phyloP scores from a whole-genome alignment of 2,797 vertebrate species.

The Chelidonichthys spinosus region DNA sequence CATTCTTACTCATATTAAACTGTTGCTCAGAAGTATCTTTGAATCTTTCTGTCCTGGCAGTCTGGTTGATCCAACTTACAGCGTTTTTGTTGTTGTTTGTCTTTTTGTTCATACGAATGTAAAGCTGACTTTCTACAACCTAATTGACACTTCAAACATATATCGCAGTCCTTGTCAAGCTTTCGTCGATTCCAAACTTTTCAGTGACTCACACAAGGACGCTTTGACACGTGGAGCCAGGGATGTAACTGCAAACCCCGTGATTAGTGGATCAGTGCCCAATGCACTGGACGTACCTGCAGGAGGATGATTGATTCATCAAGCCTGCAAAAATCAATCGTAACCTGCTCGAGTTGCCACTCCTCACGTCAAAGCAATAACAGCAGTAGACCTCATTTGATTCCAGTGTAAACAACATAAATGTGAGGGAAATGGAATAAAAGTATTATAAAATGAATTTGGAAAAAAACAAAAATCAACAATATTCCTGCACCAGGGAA shows the following conservation, averaged over 20 bases:
- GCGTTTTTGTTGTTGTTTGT: neutral
- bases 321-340: constrained; percentile 68
- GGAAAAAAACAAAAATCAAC: neutral
- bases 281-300: constrained; percentile 43
- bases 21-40: neutral
- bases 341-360: constrained; percentile 58
- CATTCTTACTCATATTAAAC: neutral
- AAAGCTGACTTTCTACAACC: neutral
- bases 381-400: constrained; percentile 41
- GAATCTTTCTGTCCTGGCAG: neutral
- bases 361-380: constrained; percentile 58
- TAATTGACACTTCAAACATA: neutral
- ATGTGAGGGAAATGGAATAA: constrained; percentile 31
- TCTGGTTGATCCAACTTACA: neutral
- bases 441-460: constrained; percentile 9
- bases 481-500: neutral
- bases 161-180: neutral
- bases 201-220: neutral
- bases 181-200: neutral
- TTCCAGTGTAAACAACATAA: constrained; percentile 33
- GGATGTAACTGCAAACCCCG: neutral
- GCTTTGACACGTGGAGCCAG: neutral
- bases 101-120: neutral
- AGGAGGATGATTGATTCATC: constrained; percentile 75
- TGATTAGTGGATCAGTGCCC: neutral